Evolutionary conservation across 1,140 invertebrate genomes (phyloP), one percentile per base, ranked within the genome.

Genomic region (Leucophenga varia): DNA sequence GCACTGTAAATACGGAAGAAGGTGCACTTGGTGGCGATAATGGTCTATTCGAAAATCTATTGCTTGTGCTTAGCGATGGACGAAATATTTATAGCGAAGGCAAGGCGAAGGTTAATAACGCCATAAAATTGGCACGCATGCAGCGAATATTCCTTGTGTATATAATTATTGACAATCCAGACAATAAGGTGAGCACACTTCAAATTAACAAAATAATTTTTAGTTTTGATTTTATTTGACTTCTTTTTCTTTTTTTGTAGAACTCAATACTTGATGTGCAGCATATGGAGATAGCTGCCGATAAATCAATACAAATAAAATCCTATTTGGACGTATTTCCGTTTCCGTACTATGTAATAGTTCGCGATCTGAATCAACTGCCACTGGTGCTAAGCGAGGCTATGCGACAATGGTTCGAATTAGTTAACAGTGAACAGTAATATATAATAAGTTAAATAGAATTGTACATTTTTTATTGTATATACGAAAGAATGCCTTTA

Each of bases 341-440:
- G 5, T 99, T 99, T 72, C 95, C 95, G n/a, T 98, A 95, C 79
- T 99, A 98, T 75, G 82, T 98, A 17, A 90, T 99, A 57, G 80
- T 99, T 5, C 78, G 91, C 43, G 90, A 98, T 68, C 86, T 98
- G 49, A 85, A 87, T 48, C 84, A 86, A 21, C 77, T 99, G 43
- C 96, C 97, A 1, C 78, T 81, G 37, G 90, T 97, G 4, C 77
- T 99, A 5, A 93, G 94, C 63, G 96, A 99, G 77, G 95, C 96
- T 2, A 79, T 99, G 31, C 78, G 95, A 50, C 96, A 99, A 74
- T 99, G 97, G 97, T 98, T 99, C 77, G 95, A 99, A 83, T 76
- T 98, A 43, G 91, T 75, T 4, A 75, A 74, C 47, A 75, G 73
- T 48, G 73, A 75, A 54, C 58, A 61, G 32, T 61, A 50, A 39